A percentile compares a stretch with the other conserved stretches of the same genome.
Evolutionary conservation across 2,888 invertebrate species (phyloP).

Genomic region (Dynastes grantii): DNA sequence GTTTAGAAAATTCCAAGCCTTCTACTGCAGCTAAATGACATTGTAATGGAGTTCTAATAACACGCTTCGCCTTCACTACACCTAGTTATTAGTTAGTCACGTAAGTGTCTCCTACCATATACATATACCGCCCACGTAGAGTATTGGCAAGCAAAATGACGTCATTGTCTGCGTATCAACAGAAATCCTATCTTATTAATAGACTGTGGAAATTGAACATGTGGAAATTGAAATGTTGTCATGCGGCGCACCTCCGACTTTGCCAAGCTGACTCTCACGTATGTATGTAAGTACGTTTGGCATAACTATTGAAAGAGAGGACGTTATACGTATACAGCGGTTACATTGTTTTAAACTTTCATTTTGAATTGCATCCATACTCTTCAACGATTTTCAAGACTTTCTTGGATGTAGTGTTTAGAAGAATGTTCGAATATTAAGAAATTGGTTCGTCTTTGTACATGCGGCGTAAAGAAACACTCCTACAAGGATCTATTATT

Average conservation of each 20-base stretch:
- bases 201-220: neutral
- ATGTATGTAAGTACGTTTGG: neutral
- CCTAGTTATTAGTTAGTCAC: constrained; percentile 20
- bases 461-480: too few relatives aligned
- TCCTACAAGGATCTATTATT: too few relatives aligned
- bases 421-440: too few relatives aligned
- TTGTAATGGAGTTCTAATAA: constrained; percentile 18
- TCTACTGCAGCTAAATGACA: neutral
- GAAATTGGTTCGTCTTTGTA: too few relatives aligned
- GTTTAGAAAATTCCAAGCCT: neutral
- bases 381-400: too few relatives aligned
- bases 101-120: constrained; percentile 37
- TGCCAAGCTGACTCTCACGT: constrained; percentile 22
- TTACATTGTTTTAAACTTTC: too few relatives aligned
- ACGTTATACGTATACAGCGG: neutral
- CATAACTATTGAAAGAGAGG: neutral
- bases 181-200: constrained; percentile 29
- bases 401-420: too few relatives aligned
- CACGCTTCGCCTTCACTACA: constrained; percentile 7
- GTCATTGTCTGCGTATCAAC: constrained; percentile 29
- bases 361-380: too few relatives aligned
- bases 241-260: constrained; percentile 36
- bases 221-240: constrained; percentile 36
- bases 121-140: constrained; percentile 37
- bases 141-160: constrained; percentile 22